phyloP scores from a whole-genome alignment of 2,113 vertebrate species.

The Eclectus roratus region DNA sequence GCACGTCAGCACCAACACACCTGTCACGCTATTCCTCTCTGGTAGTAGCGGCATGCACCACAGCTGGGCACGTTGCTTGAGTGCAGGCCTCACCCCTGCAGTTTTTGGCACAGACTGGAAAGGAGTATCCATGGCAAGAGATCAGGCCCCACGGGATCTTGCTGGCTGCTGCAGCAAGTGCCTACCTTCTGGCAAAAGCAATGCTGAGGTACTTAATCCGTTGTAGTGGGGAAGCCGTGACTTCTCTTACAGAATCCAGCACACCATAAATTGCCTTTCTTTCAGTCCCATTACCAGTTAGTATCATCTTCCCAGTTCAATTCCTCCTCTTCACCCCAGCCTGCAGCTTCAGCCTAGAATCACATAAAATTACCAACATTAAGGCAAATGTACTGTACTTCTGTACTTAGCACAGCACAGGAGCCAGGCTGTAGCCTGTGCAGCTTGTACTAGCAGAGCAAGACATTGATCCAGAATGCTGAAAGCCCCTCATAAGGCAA shows the following conservation, averaged over 20 bases:
- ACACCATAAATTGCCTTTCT: neutral
- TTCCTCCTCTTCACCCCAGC: conserved; percentile 91
- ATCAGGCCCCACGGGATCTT: neutral
- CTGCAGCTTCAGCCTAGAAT: conserved; percentile 83
- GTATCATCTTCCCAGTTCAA: conserved; percentile 90
- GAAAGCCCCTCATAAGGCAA: neutral
- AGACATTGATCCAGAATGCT: too few relatives aligned
- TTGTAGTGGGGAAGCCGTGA: neutral
- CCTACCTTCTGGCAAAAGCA: conserved; percentile 8
- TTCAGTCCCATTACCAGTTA: conserved; percentile 76
- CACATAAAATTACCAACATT: neutral
- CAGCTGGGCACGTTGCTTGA: neutral
- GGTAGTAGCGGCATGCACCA: neutral
- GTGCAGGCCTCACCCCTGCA: conserved; percentile 5
- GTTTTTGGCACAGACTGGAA: conserved; percentile 49
- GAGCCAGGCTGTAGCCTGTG: neutral
- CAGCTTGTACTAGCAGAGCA: neutral
- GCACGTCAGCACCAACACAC: neutral
- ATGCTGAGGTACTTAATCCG: conserved; percentile 64
- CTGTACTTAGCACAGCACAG: neutral
- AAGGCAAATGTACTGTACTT: neutral
- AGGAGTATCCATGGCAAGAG: neutral
- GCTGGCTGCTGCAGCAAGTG: conserved; percentile 17
- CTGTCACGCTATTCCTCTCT: neutral
- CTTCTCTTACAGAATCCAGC: conserved; percentile 31